Evolutionary conservation across 2,797 vertebrate species (phyloP), one percentile per base, ranked within the genome.

Genomic region (Gambusia yucatana): DNA sequence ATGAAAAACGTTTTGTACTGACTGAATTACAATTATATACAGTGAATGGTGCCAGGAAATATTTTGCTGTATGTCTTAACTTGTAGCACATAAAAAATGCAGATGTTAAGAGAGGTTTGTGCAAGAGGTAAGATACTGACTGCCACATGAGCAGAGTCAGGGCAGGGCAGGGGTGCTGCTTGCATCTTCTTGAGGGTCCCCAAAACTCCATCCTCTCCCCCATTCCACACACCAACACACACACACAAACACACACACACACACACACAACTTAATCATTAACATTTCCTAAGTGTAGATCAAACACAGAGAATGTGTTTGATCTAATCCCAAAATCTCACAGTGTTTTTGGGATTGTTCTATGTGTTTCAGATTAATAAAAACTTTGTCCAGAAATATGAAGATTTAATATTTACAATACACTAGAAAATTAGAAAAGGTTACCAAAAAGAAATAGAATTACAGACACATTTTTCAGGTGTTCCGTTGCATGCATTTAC

Each of bases 301-400:
- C 61, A 22, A 63, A 63, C 17, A 20, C 33, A 8, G 30, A 63
- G 33, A 36, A 36, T 3, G 16, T 33, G 33, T 33, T 33, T 33
- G 33, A 33, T 33, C 33, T 33, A 33, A 33, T 33, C 33, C 33
- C 33, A 33, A 74, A 78, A 14, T 22, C 4, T 59, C 30, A 55
- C 11, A 33, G 14, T 72, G 57, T 81, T 74, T 59, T 41, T 78
- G 30, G 75, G 63, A 84, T 69, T 80, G 25, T 65, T 86, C 78
- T 75, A 39, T 28, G 36, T 41, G 39, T 41, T 67, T 67, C 22
- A 67, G 36, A 41, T 25, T 22, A 2, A 39, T 17, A 48, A 6
- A 22, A 4, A n/a, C 59, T 72, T 30, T 33, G 4, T 22, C 11
- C 30, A 72, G 25, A 47, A 72, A 36, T 47, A 36, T 47, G 2